These are phyloP conservation scores for Argyrosomus regius DNA, from an alignment of 2,797 vertebrate genomes.

Conservation along the genomic window DNA sequence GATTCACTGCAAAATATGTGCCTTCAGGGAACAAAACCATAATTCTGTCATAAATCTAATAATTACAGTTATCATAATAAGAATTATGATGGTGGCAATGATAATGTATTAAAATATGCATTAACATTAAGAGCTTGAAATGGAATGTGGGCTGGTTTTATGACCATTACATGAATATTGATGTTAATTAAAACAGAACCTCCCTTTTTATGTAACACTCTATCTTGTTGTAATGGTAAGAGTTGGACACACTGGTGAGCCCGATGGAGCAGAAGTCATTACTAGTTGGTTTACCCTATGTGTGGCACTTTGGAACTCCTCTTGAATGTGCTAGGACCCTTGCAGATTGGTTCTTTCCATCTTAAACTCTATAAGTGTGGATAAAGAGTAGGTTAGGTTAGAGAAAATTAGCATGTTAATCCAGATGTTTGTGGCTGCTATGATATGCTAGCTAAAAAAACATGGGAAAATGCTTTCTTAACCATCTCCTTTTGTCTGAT, in stretches of 20 bases:
- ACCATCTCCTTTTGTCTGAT: neutral
- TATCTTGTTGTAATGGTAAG: constrained; percentile 72
- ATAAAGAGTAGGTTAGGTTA: neutral
- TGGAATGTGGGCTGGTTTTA: constrained; percentile 76
- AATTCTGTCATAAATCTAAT: constrained; percentile 85
- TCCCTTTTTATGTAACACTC: constrained; percentile 77
- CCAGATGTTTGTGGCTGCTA: constrained; percentile 9
- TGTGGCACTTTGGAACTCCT: constrained; percentile 57
- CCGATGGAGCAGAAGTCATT: constrained; percentile 54
- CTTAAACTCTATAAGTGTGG: constrained; percentile 20
- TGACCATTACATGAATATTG: constrained; percentile 85
- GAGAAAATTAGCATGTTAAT: neutral
- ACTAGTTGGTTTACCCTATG: constrained; percentile 54
- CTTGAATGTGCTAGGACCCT: constrained; percentile 36
- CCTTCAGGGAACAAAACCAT: constrained; percentile 82
- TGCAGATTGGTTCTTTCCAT: constrained; percentile 29
- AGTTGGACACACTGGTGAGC: constrained; percentile 50
- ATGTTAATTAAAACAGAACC: constrained; percentile 85
- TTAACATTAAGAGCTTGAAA: constrained; percentile 83
- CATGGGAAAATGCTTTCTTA: neutral
- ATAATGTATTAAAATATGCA: constrained; percentile 89
- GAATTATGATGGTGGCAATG: constrained; percentile 83
- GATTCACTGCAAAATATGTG: constrained; percentile 76
- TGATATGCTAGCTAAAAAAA: neutral
- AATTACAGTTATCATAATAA: constrained; percentile 86